Conservation (phyloP, 2,113 vertebrate genomes). For the Chloroceryle aenea region DNA sequence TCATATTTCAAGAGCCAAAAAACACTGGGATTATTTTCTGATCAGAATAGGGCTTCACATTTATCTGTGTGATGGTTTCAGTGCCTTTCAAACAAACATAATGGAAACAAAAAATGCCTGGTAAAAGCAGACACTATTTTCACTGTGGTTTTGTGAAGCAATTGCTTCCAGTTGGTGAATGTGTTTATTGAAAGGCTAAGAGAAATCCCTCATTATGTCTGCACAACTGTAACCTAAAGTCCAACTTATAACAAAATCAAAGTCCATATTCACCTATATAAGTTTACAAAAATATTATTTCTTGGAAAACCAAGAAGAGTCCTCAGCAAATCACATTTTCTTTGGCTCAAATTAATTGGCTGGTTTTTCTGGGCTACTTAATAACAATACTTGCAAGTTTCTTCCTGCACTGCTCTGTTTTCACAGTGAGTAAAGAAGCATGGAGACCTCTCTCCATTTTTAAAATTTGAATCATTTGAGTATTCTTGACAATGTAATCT, state of each 20-base stretch:
- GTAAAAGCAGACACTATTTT: constrained; percentile 50
- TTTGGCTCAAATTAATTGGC: constrained; percentile 30
- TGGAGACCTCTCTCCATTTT: neutral
- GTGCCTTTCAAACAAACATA: constrained; percentile 52
- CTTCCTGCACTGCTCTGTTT: constrained; percentile 5
- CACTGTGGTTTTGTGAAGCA: constrained; percentile 66
- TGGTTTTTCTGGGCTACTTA: constrained; percentile 43
- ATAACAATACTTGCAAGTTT: constrained; percentile 44
- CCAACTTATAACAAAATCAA: constrained; percentile 6
- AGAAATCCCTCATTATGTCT: constrained; percentile 58
- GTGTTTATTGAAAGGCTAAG: constrained; percentile 45
- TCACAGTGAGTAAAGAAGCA: constrained; percentile 14
- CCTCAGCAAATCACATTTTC: constrained; percentile 45
- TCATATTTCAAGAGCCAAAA: constrained; percentile 8
- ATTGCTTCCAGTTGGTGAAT: constrained; percentile 69
- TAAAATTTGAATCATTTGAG: constrained; percentile 11
- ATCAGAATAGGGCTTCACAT: constrained; percentile 37
- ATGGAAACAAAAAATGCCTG: constrained; percentile 54
- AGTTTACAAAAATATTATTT: constrained; percentile 66
- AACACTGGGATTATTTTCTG: neutral
- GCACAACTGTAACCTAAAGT: constrained; percentile 45
- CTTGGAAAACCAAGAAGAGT: constrained; percentile 52
- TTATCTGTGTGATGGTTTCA: constrained; percentile 10
- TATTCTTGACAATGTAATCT: constrained; percentile 34
- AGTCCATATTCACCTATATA: constrained; percentile 25